Evolutionary conservation across 2,113 vertebrate genomes (phyloP).

Genomic region (Siphamia tubifer): DNA sequence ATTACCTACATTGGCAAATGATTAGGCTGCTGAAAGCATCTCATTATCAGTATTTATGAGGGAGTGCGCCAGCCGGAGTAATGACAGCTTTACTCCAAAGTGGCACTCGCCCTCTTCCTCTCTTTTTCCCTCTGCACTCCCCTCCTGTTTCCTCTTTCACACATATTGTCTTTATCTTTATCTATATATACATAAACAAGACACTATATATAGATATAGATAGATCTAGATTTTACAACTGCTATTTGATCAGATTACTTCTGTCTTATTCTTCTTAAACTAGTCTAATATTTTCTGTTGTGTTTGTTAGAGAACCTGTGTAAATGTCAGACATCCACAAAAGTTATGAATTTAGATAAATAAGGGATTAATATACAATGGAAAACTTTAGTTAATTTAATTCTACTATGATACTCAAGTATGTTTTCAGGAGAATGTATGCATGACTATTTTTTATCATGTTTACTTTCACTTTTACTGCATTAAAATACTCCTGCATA

Average conservation of each 20-base stretch:
- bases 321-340: background rate
- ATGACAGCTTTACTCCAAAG: slow-evolving; percentile 77
- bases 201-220: background rate
- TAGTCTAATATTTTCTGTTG: background rate
- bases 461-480: too few relatives aligned
- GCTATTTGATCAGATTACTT: background rate
- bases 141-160: background rate
- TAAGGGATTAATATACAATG: too few relatives aligned
- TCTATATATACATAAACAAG: background rate
- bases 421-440: too few relatives aligned
- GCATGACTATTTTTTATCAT: too few relatives aligned
- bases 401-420: too few relatives aligned
- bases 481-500: too few relatives aligned
- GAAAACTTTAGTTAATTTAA: too few relatives aligned
- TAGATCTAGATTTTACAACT: background rate
- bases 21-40: slow-evolving; percentile 80
- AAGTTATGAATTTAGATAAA: too few relatives aligned
- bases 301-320: background rate
- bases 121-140: background rate
- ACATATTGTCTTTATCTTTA: background rate
- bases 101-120: slow-evolving; percentile 56
- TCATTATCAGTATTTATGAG: slow-evolving; percentile 83
- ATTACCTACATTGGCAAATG: slow-evolving; percentile 71
- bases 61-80: slow-evolving; percentile 70
- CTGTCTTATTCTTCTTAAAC: background rate